Conservation (phyloP, 2,888 invertebrate genomes). For the Zonitis immaculata region DNA sequence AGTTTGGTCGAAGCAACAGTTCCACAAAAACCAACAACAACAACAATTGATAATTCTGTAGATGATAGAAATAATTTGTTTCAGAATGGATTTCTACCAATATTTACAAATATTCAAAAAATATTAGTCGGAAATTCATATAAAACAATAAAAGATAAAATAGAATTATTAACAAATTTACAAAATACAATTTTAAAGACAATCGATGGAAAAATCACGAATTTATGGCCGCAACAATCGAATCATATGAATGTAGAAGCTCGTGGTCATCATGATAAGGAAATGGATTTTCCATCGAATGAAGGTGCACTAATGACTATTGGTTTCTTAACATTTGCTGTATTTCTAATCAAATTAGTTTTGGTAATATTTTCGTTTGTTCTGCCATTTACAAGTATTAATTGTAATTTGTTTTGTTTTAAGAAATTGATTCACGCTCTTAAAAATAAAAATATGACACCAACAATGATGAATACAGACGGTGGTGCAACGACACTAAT, state of each 20-base stretch:
- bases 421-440: slow-evolving; percentile 66
- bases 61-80: background rate
- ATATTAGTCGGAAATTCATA: slow-evolving; percentile 45
- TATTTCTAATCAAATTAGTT: slow-evolving; percentile 77
- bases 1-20: background rate
- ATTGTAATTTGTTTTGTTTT: background rate
- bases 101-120: slow-evolving; percentile 38
- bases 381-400: background rate
- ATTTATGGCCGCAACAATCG: slow-evolving; percentile 6
- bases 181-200: slow-evolving; percentile 58
- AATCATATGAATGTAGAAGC: no score
- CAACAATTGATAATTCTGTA: background rate
- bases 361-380: slow-evolving; percentile 55
- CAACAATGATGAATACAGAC: slow-evolving; percentile 50
- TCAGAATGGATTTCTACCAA: slow-evolving; percentile 24
- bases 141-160: slow-evolving; percentile 50
- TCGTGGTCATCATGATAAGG: slow-evolving; percentile 45
- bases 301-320: slow-evolving; percentile 79
- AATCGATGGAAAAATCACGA: slow-evolving; percentile 56
- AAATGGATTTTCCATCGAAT: slow-evolving; percentile 72
- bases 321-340: slow-evolving; percentile 79
- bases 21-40: no score
- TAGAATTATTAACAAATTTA: slow-evolving; percentile 55
- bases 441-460: slow-evolving; percentile 56
- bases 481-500: slow-evolving; percentile 43